These are phyloP conservation scores for Halocynthia roretzi DNA, from an alignment of 23 tunicate genomes.

Conservation along the genomic window DNA sequence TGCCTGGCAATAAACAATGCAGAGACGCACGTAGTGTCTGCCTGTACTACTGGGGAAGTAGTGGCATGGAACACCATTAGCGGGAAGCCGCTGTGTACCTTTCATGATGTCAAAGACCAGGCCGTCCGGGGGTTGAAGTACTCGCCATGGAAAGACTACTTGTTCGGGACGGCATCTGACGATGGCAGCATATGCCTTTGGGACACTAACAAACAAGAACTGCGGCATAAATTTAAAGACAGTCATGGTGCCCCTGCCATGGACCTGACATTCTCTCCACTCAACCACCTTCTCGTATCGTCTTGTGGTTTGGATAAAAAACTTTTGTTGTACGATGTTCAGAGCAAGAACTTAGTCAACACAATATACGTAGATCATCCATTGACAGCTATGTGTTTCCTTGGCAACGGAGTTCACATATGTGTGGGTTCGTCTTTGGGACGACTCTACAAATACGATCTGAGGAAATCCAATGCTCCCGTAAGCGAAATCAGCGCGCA, in stretches of 20 bases:
- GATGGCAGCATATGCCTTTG: conserved; percentile 72
- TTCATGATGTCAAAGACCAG: conserved; percentile 4
- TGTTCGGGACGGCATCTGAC: conserved; percentile 63
- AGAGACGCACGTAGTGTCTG: conserved; percentile 62
- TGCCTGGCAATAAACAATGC: conserved; percentile 49
- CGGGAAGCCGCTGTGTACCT: conserved; percentile 20
- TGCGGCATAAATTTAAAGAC: conserved; percentile 41
- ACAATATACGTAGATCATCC: conserved; percentile 55
- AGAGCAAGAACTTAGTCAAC: conserved; percentile 50
- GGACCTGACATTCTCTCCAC: conserved; percentile 69
- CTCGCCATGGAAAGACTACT: conserved; percentile 60
- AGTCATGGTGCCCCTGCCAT: conserved; percentile 77
- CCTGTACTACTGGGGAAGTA: conserved; percentile 65
- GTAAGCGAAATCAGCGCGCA: conserved; percentile 41
- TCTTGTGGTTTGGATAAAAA: conserved; percentile 84
- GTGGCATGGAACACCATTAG: conserved; percentile 43
- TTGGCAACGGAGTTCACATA: conserved; percentile 50
- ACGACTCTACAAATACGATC: conserved; percentile 49
- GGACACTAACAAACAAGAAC: conserved; percentile 41
- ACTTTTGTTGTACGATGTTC: conserved; percentile 61
- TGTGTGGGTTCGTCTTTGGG: conserved; percentile 83
- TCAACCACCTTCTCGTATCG: conserved; percentile 60
- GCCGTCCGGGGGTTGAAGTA: conserved; percentile 53
- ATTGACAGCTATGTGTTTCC: conserved; percentile 51
- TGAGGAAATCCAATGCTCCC: conserved; percentile 35